Percentiles rank a stretch among this genome's conserved stretches.
Evolutionary conservation across 1,140 invertebrate genomes (phyloP).

Genomic region (Drosophila subobscura): DNA sequence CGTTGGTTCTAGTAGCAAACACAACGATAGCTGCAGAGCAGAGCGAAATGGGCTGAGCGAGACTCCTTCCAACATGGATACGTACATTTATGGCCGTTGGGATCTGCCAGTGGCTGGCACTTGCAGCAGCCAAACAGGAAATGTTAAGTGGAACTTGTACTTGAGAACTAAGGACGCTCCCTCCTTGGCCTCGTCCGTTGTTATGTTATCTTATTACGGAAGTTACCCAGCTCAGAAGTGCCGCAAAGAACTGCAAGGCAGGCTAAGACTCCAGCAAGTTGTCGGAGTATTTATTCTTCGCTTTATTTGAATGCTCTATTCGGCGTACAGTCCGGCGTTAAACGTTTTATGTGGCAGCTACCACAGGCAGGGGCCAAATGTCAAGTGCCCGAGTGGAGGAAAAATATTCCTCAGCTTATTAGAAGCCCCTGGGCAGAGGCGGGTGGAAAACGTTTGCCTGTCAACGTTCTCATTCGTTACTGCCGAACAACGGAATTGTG

Average conservation of each 20-base stretch:
- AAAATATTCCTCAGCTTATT: slow-evolving; percentile 47
- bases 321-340: slow-evolving; percentile 3
- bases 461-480: slow-evolving; percentile 39
- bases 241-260: slow-evolving; percentile 56
- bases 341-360: slow-evolving; percentile 52
- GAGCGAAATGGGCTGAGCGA: slow-evolving; percentile 8
- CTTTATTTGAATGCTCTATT: slow-evolving; percentile 26
- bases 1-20: slow-evolving; percentile 27
- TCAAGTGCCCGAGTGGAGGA: slow-evolving; percentile 19
- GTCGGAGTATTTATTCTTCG: slow-evolving; percentile 39
- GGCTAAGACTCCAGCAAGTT: slow-evolving; percentile 41
- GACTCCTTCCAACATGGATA: too few relatives aligned
- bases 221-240: slow-evolving; percentile 67
- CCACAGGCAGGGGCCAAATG: slow-evolving; percentile 14
- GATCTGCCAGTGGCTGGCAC: slow-evolving; percentile 41
- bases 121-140: slow-evolving; percentile 41
- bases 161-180: slow-evolving; percentile 45
- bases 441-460: slow-evolving; percentile 35
- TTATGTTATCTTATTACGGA: slow-evolving; percentile 64
- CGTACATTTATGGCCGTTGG: slow-evolving; percentile 31
- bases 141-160: slow-evolving; percentile 34
- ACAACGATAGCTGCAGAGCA: slow-evolving; percentile 30
- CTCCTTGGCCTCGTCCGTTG: slow-evolving; percentile 34
- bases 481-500: slow-evolving; percentile 28
- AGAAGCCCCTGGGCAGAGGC: slow-evolving; percentile 10